Conservation (phyloP, 2,888 invertebrate species). For the Blastobasis adustella region DNA sequence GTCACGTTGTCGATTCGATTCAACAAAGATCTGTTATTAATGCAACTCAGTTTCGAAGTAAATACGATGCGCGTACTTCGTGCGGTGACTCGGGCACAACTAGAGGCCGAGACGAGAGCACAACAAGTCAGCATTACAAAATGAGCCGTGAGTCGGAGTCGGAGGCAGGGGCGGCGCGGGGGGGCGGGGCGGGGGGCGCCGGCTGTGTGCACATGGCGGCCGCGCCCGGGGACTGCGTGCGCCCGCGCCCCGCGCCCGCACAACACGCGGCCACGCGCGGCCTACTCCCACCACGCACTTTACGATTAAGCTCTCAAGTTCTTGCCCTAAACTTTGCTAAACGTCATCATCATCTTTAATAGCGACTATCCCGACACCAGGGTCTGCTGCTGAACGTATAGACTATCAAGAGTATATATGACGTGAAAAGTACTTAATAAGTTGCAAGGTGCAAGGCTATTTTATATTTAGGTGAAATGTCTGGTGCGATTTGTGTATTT, state of each 20-base stretch:
- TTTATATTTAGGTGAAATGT: too few species aligned
- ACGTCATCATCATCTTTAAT: too few species aligned
- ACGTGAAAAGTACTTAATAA: too few species aligned
- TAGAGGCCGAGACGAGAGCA: constrained; percentile 33
- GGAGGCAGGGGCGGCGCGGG: constrained; percentile 11
- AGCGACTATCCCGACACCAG: too few species aligned
- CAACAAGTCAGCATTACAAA: constrained; percentile 32
- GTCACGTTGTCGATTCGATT: too few species aligned
- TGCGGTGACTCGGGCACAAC: constrained; percentile 49
- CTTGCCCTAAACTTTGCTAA: too few species aligned
- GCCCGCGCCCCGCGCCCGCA: constrained; percentile 14
- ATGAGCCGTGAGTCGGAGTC: constrained; percentile 31
- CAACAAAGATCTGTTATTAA: too few species aligned
- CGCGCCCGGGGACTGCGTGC: constrained; percentile 23
- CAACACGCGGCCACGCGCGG: background rate
- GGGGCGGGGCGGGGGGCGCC: constrained; percentile 27
- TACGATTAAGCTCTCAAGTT: background rate
- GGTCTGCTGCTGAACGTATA: too few species aligned
- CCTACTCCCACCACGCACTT: background rate
- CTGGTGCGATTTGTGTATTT: too few species aligned
- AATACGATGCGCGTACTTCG: constrained; percentile 31
- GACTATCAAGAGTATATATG: too few species aligned
- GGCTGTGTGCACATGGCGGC: constrained; percentile 42
- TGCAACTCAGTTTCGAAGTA: too few species aligned
- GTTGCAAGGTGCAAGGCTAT: too few species aligned